Evolutionary conservation across 2,113 vertebrate species (phyloP), one percentile per base, ranked within the genome.

Genomic region (Calyptommatus sinebrachiatus): DNA sequence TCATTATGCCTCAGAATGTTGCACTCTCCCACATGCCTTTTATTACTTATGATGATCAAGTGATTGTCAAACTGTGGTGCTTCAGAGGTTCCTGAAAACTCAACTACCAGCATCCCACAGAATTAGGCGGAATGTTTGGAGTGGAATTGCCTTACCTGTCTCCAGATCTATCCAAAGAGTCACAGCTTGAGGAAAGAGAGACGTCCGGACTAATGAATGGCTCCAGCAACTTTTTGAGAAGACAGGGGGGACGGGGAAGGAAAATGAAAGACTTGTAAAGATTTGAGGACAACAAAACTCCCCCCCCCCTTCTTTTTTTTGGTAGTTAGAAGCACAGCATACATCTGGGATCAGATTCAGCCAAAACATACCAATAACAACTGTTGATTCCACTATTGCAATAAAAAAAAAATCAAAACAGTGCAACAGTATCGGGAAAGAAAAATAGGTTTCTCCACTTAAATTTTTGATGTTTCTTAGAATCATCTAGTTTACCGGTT

Each of bases 111-210:
- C 8, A 14, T 9, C 8, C 65, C 14, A 18, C 28, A 29, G 12
- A 18, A 18, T 57, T 5, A 18, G 53, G 16, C 14, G 3, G 14
- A 18, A 18, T 57, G 28, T 12, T 41, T 28, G 3, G 4, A 2
- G 29, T 28, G 26, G 0, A 2, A 48, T 50, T 0, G 0, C 75
- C 89, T 93, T 90, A 98, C 97, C 97, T 98, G 95, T 97, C 97
- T 91, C 97, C 88, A 5, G 97, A 92, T 48, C 90, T 88, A 75
- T 94, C 94, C 88, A 94, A 83, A 0, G 94, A 98, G 75, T 97
- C 96, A 87, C 97, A 98, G 93, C 97, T 98, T 91, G 96, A 96
- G 18, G 97, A 97, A 72, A 97, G 93, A 0, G 97, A 97, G 29
- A 94, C 95, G 16, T 96, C 95, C 0, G 96, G 93, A 72, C 96